Conservation (phyloP, 2,888 invertebrate genomes). For the Polydrusus tereticollis region DNA sequence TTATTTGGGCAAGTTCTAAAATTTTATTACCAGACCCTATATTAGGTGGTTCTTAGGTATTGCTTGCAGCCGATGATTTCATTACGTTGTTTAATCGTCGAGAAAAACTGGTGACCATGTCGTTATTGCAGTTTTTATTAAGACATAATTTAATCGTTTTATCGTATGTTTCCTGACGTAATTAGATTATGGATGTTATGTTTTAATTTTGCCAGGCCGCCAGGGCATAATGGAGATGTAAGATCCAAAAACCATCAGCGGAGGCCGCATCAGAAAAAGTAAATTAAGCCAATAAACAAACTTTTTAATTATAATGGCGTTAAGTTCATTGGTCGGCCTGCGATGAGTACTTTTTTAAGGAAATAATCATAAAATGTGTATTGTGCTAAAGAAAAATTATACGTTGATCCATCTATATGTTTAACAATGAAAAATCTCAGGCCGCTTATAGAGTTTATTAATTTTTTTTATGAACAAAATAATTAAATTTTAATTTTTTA, state of each 20-base stretch:
- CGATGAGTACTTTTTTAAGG: not conserved
- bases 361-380: not conserved
- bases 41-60: not conserved
- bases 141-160: slow-evolving; percentile 44
- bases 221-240: slow-evolving; percentile 33
- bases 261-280: slow-evolving; percentile 27
- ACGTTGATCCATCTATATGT: too few species aligned
- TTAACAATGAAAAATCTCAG: too few species aligned
- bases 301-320: slow-evolving; percentile 46
- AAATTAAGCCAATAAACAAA: slow-evolving; percentile 42
- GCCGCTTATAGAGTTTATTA: too few species aligned
- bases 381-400: not conserved
- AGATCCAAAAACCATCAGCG: slow-evolving; percentile 34
- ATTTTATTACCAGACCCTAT: not conserved
- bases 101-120: slow-evolving; percentile 12
- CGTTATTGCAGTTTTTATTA: slow-evolving; percentile 31
- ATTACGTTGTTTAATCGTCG: not conserved
- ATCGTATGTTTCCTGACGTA: slow-evolving; percentile 39
- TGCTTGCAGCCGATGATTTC: not conserved
- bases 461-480: too few species aligned
- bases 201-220: slow-evolving; percentile 35
- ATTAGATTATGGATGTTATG: slow-evolving; percentile 47
- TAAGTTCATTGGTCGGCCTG: slow-evolving; percentile 29
- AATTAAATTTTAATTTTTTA: too few species aligned
- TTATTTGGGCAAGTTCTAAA: not conserved